These are phyloP conservation scores for Todus mexicanus DNA, from an alignment of 2,797 vertebrate species.

Conservation along the genomic window DNA sequence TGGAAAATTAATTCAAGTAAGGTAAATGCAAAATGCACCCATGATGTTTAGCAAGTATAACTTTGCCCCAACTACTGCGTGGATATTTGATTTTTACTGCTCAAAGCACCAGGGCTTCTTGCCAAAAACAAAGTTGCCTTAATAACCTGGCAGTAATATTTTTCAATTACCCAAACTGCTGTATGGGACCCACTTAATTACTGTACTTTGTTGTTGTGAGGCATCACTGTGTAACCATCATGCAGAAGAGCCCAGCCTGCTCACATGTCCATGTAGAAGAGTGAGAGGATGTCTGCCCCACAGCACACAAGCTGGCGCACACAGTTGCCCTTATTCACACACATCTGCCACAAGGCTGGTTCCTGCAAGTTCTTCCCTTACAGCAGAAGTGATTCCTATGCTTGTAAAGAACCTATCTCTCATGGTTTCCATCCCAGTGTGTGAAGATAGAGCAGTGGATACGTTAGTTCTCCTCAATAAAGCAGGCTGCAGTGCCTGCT, in stretches of 20 bases:
- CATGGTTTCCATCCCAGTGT: not conserved
- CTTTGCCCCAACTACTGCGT: rapidly evolving
- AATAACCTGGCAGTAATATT: not conserved
- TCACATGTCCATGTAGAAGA: not conserved
- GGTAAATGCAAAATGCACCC: not conserved
- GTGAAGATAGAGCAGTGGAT: not conserved
- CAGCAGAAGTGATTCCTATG: not conserved
- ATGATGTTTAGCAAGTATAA: not conserved
- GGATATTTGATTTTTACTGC: not conserved
- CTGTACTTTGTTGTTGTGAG: not conserved
- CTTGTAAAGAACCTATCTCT: not conserved
- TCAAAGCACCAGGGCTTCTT: not conserved
- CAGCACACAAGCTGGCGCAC: not conserved
- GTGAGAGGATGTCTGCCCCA: not conserved
- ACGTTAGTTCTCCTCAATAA: not conserved
- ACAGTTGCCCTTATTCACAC: not conserved
- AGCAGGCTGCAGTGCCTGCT: not conserved
- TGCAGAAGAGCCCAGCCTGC: rapidly evolving
- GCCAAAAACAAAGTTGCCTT: not conserved
- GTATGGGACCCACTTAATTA: not conserved
- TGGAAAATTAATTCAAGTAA: not conserved
- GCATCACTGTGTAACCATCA: not conserved
- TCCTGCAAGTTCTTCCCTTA: not conserved
- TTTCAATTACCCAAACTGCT: not conserved
- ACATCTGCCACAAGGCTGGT: too few species aligned